Percentiles rank a stretch among this genome's conserved stretches.
Evolutionary conservation across 2,797 vertebrate genomes (phyloP).

Genomic region (Melanotaenia pygmaea): DNA sequence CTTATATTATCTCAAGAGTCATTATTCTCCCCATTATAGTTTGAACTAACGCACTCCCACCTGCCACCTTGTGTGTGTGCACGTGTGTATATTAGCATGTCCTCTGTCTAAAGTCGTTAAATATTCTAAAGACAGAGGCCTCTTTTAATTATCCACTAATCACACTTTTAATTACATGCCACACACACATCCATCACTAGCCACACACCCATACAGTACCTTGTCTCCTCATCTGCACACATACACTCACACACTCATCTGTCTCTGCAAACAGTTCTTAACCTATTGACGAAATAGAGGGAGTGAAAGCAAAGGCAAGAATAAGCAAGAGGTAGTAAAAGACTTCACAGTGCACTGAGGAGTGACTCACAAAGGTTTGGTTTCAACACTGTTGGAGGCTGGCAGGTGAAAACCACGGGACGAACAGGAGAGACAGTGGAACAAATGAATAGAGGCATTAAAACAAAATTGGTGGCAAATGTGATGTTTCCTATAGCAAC

Average conservation of each 20-base stretch:
- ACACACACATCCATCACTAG: conserved; percentile 70
- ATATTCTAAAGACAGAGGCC: conserved; percentile 76
- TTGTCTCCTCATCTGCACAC: conserved; percentile 5
- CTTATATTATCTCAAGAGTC: conserved; percentile 58
- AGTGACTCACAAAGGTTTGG: conserved; percentile 49
- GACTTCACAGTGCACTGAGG: conserved; percentile 22
- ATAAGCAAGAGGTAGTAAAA: conserved; percentile 17
- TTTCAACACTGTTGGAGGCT: conserved; percentile 37
- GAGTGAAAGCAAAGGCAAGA: conserved; percentile 18
- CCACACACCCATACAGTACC: conserved; percentile 11
- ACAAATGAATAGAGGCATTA: conserved; percentile 26
- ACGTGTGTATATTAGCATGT: conserved; percentile 27
- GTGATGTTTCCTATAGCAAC: conserved; percentile 15
- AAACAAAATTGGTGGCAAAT: conserved; percentile 11
- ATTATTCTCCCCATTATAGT: conserved; percentile 60
- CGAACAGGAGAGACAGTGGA: conserved; percentile 8
- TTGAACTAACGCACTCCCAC: conserved; percentile 63
- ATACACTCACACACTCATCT: conserved; percentile 30
- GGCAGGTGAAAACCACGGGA: conserved; percentile 41
- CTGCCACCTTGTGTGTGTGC: conserved; percentile 33
- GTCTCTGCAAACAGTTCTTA: conserved; percentile 51
- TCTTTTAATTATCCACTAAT: conserved; percentile 80
- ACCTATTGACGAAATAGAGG: conserved; percentile 57
- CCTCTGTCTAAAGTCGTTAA: conserved; percentile 71
- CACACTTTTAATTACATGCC: conserved; percentile 80